These are phyloP conservation scores for Megaptera novaeangliae DNA, from an alignment of 2,113 vertebrate species.

Conservation along the genomic window DNA sequence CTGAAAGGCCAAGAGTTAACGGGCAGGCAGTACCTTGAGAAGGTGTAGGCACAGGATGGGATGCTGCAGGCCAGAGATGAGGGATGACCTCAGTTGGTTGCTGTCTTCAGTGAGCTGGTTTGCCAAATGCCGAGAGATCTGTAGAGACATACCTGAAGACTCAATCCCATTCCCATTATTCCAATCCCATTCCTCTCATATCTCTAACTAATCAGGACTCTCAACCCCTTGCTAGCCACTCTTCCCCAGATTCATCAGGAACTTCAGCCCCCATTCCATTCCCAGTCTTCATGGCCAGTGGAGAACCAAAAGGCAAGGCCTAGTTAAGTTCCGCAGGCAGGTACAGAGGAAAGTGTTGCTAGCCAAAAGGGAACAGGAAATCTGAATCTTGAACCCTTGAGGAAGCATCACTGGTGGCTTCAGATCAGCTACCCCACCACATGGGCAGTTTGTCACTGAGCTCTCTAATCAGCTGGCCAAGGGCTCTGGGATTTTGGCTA, in stretches of 20 bases:
- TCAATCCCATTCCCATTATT: not conserved
- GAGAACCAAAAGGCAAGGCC: not conserved
- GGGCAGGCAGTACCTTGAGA: slow-evolving; percentile 80
- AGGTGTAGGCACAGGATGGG: slow-evolving; percentile 67
- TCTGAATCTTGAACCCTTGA: not conserved
- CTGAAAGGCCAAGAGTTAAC: not conserved
- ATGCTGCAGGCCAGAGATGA: slow-evolving; percentile 73
- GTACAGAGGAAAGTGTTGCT: not conserved
- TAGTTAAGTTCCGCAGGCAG: not conserved
- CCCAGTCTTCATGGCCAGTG: not conserved
- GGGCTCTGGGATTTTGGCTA: not conserved
- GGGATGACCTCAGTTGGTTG: slow-evolving; percentile 56
- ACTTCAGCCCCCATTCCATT: not conserved
- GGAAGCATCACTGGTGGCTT: not conserved
- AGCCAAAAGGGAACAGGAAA: not conserved
- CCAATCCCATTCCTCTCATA: not conserved
- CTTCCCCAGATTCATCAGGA: not conserved
- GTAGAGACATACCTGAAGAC: not conserved
- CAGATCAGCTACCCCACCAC: not conserved
- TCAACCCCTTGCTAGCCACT: not conserved
- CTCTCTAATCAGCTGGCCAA: not conserved
- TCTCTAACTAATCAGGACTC: not conserved
- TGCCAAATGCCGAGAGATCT: slow-evolving; percentile 76
- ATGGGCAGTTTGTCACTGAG: not conserved
- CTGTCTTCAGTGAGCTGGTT: slow-evolving; percentile 71